A percentile compares a stretch with the other conserved stretches of the same genome.
These are phyloP conservation scores for Misgurnus mizolepis DNA, from an alignment of 2,113 vertebrate genomes.

Conservation along the genomic window DNA sequence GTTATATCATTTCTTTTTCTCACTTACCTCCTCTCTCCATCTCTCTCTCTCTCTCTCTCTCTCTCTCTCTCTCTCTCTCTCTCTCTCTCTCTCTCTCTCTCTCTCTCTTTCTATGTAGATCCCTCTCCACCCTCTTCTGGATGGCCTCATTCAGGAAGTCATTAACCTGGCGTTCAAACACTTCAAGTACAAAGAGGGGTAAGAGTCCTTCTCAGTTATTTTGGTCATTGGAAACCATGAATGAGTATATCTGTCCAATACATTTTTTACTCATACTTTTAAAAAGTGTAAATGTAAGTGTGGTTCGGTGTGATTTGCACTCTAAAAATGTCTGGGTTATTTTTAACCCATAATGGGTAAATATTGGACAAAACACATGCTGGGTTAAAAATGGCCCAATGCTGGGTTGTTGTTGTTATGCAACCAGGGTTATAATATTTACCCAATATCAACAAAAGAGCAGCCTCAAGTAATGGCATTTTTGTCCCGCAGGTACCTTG, in stretches of 20 bases:
- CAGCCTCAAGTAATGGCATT: background rate
- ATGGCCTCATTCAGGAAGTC: slow-evolving; percentile 95
- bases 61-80: background rate
- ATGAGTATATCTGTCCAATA: background rate
- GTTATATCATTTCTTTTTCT: background rate
- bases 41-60: background rate
- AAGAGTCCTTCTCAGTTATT: slow-evolving; percentile 62
- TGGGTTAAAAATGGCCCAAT: too few species aligned
- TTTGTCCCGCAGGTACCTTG: slow-evolving; percentile 83
- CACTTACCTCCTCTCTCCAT: background rate
- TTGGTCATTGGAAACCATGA: background rate
- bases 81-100: background rate
- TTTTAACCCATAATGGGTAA: too few species aligned
- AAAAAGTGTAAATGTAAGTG: background rate
- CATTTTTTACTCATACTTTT: background rate
- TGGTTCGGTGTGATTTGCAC: background rate
- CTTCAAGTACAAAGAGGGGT: slow-evolving; percentile 99
- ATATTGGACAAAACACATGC: too few species aligned
- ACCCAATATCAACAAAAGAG: too few species aligned
- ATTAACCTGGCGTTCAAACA: slow-evolving; percentile 98
- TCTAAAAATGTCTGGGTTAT: too few species aligned
- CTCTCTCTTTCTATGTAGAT: slow-evolving; percentile 74
- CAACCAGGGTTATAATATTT: too few species aligned
- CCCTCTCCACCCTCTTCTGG: slow-evolving; percentile 94
- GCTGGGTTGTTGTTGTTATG: too few species aligned